Evolutionary conservation across 37 sponge, comb jelly and placozoan species (phyloP).

Genomic region (Petrosia ficiformis): DNA sequence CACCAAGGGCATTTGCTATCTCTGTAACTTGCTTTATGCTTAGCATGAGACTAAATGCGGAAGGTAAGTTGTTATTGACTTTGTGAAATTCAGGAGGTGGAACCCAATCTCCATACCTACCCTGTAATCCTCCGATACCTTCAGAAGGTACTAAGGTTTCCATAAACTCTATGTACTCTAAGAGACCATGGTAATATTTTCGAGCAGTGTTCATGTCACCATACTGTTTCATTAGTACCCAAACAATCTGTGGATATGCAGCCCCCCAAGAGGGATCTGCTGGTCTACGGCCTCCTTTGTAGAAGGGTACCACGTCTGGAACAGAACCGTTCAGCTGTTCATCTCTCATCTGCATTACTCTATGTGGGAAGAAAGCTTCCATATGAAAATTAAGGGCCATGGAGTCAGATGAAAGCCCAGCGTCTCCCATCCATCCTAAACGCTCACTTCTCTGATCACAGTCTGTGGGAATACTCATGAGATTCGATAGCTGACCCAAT

Average conservation of each 20-base stretch:
- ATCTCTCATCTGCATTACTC: slow-evolving; percentile 33
- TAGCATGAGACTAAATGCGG: slow-evolving; percentile 51
- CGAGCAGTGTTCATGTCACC: slow-evolving; percentile 22
- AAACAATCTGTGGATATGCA: slow-evolving; percentile 62
- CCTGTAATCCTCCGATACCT: slow-evolving; percentile 35
- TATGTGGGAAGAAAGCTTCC: slow-evolving; percentile 41
- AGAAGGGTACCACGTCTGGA: slow-evolving; percentile 74
- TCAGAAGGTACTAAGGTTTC: slow-evolving; percentile 26
- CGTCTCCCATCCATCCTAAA: slow-evolving; percentile 82
- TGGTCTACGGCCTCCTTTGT: slow-evolving; percentile 50
- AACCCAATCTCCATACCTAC: slow-evolving; percentile 74
- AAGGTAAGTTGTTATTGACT: slow-evolving; percentile 28
- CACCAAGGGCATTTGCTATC: slow-evolving; percentile 26
- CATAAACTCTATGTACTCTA: slow-evolving; percentile 32
- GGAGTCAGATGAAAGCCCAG: slow-evolving; percentile 59
- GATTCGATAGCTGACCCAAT: slow-evolving; percentile 59
- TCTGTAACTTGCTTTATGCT: slow-evolving; percentile 40
- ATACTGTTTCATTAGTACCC: slow-evolving; percentile 30
- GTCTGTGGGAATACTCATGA: slow-evolving; percentile 71
- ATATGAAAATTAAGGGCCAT: slow-evolving; percentile 68
- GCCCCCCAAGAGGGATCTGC: slow-evolving; percentile 78
- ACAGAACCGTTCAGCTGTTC: slow-evolving; percentile 44
- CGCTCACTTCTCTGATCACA: slow-evolving; percentile 71
- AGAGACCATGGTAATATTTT: slow-evolving; percentile 7
- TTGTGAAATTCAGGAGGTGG: slow-evolving; percentile 56